Conservation (phyloP, 37 sponge, comb jelly and placozoan species). For the Tethya wilhelma region DNA sequence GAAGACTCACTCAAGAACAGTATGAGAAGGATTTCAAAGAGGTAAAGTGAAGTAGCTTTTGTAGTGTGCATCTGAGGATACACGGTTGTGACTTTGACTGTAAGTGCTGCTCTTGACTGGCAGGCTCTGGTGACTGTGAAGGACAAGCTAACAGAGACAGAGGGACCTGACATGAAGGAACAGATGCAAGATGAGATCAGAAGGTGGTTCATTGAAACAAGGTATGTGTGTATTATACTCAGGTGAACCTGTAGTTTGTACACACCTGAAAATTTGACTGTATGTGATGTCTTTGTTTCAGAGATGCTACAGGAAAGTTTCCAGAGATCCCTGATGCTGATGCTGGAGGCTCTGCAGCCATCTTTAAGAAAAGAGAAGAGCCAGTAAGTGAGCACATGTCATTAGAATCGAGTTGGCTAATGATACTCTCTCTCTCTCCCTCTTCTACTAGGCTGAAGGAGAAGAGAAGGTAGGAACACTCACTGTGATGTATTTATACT, state of each 20-base stretch:
- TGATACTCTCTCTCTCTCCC: background rate
- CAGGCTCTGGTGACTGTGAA: conserved; percentile 91
- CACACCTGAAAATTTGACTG: background rate
- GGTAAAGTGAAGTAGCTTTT: conserved; percentile 30
- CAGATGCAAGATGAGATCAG: conserved; percentile 99
- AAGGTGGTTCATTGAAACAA: conserved; percentile 99
- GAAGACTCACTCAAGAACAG: conserved; percentile 84
- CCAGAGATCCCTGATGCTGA: conserved; percentile 96
- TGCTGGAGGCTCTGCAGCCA: conserved; percentile 93
- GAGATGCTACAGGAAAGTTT: conserved; percentile 99
- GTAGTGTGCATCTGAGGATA: background rate
- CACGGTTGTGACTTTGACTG: background rate
- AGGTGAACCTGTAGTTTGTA: background rate
- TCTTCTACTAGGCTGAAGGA: background rate
- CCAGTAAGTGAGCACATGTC: conserved; percentile 32
- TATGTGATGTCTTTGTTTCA: conserved; percentile 23
- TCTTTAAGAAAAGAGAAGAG: conserved; percentile 90
- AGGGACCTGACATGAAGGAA: conserved; percentile 98
- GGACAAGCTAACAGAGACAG: conserved; percentile 86
- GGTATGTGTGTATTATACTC: conserved; percentile 47
- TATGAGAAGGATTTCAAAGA: conserved; percentile 91
- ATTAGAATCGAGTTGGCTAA: background rate
- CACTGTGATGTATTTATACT: background rate
- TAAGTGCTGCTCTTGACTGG: background rate
- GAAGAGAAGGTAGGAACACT: background rate